A percentile compares a stretch with the other conserved stretches of the same genome.
Evolutionary conservation across 2,888 invertebrate genomes (phyloP).

Genomic region (Apodemia hepburni): DNA sequence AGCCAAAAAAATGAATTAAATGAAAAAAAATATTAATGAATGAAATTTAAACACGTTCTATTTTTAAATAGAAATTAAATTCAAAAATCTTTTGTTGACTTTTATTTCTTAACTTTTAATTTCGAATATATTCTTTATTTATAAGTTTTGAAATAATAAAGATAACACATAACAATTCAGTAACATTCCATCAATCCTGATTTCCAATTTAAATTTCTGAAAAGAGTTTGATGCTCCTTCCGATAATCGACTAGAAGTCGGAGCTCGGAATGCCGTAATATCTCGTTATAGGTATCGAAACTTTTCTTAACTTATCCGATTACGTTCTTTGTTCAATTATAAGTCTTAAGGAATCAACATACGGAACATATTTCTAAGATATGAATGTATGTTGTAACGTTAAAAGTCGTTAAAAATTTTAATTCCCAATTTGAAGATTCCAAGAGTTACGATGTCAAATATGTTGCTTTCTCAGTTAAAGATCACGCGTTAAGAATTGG

Average conservation of each 20-base stretch:
- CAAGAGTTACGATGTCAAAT: conserved; percentile 69
- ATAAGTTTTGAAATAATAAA: conserved; percentile 34
- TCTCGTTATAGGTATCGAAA: conserved; percentile 63
- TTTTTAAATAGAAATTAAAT: neutral
- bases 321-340: conserved; percentile 41
- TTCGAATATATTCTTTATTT: conserved; percentile 58
- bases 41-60: neutral
- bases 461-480: conserved; percentile 51
- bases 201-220: conserved; percentile 73
- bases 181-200: conserved; percentile 65
- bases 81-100: neutral
- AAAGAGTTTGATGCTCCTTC: conserved; percentile 70
- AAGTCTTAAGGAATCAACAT: conserved; percentile 38
- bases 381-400: conserved; percentile 26
- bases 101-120: neutral
- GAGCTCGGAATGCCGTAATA: conserved; percentile 66
- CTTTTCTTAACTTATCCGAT: conserved; percentile 45
- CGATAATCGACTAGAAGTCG: conserved; percentile 62
- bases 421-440: conserved; percentile 65
- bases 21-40: conserved; percentile 4
- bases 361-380: conserved; percentile 28
- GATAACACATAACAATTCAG: conserved; percentile 47
- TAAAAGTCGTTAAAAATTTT: conserved; percentile 37
- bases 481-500: conserved; percentile 41
- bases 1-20: no score